Base-by-base conservation (phyloP, 2,888 invertebrate genomes). In the Heliconius sara region DNA sequence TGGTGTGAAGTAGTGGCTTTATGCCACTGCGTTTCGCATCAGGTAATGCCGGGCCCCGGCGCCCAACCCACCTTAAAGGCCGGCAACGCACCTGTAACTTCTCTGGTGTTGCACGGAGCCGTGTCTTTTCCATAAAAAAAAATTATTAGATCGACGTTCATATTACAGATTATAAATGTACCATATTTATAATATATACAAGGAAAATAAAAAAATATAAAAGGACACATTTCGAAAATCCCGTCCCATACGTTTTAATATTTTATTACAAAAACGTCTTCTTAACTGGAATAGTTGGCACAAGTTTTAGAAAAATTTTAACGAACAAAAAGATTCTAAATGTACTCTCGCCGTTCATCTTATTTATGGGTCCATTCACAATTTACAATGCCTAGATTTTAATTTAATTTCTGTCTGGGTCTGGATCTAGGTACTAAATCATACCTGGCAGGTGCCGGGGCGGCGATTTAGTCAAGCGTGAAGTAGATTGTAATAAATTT, bases 401-500 rank as follows among this genome's bases (percentile, higher is more conserved):
- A 80, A 80, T 83, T 90, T 89, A 89, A 87, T 86, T 87, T 86
- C 89, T 85, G 90, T 88, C 88, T 85, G 86, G 83, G 90, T 88
- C 88, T 85, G 86, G 83, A 83, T 83, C 87, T 89, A 86, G 89
- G 84, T 77, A 81, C 87, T 92, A 92, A 92, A 92, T 92, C 92
- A 92, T 90, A 91, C 90, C 83, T 87, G 91, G 89, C 90, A 88
- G 88, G 89, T 89, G 89, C 88, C 90, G 88, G 78, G 89, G 83
- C 86, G 84, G 86, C 79, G 83, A 82, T 82, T 85, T 87, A 89
- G 85, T 90, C 87, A 84, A 84, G 87, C 87, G 91, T 88, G 89
- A 89, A 90, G 88, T 85, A 86, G 92, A 92, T 92, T 91, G 91
- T 91, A 89, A 91, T 92, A 91, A 89, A 91, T 90, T 88, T 86